Evolutionary conservation across 2,797 vertebrate species (phyloP).

Genomic region (Acrossocheilus wenchowensis): DNA sequence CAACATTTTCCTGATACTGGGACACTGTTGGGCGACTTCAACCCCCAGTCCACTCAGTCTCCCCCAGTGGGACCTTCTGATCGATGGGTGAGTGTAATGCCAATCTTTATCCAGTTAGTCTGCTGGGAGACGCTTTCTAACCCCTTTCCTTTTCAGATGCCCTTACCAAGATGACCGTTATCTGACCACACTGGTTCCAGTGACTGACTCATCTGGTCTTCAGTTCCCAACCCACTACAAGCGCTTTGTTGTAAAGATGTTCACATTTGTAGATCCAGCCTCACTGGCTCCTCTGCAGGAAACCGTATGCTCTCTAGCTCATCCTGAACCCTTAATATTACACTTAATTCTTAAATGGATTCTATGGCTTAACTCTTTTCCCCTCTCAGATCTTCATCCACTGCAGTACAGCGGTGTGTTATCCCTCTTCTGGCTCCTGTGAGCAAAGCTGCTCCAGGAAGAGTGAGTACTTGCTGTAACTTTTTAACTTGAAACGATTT

Average conservation of each 20-base stretch:
- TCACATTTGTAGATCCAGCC: conserved; percentile 68
- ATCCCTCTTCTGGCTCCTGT: too few relatives aligned
- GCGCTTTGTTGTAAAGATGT: conserved; percentile 76
- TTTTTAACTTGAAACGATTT: too few relatives aligned
- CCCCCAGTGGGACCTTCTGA: conserved; percentile 42
- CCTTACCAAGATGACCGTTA: conserved; percentile 71
- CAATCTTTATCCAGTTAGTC: conserved; percentile 16
- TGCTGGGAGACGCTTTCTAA: too few relatives aligned
- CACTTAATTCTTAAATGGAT: too few relatives aligned
- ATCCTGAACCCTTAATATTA: too few relatives aligned
- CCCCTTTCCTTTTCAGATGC: conserved; percentile 55
- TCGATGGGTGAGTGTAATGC: background rate
- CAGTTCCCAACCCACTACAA: conserved; percentile 66
- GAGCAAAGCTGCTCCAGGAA: too few relatives aligned
- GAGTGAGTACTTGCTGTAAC: too few relatives aligned
- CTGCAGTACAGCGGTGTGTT: too few relatives aligned
- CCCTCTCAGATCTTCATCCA: too few relatives aligned
- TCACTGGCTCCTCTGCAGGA: conserved; percentile 54
- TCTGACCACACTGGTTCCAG: conserved; percentile 58
- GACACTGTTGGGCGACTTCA: conserved; percentile 42
- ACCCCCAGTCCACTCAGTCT: background rate
- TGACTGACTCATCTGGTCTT: conserved; percentile 58
- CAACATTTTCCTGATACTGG: conserved; percentile 33
- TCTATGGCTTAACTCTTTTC: too few relatives aligned
- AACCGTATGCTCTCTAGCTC: conserved; percentile 54